These are phyloP conservation scores for Egretta garzetta DNA, from an alignment of 2,113 vertebrate genomes.

Conservation along the genomic window DNA sequence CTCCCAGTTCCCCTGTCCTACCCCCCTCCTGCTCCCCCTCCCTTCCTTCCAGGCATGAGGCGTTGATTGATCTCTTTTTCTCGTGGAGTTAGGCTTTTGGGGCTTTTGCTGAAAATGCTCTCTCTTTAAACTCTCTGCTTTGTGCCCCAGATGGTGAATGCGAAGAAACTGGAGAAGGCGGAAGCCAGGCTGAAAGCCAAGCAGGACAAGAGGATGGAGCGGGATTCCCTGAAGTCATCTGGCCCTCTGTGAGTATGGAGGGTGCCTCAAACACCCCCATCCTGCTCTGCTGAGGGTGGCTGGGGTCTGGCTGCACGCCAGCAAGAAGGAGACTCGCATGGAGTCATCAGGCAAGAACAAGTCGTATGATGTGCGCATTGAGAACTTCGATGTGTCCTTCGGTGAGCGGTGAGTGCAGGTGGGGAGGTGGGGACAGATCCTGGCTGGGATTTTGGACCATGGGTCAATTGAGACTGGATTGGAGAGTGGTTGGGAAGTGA, in stretches of 20 bases:
- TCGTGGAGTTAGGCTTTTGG: neutral
- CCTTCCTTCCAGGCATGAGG: neutral
- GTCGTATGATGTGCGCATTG: conserved; percentile 94
- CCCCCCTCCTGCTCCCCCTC: neutral
- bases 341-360: conserved; percentile 96
- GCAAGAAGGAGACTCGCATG: conserved; percentile 92
- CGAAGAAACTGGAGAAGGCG: conserved; percentile 95
- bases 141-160: conserved; percentile 85
- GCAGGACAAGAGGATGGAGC: conserved; percentile 89
- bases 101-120: neutral
- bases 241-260: conserved; percentile 78
- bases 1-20: neutral
- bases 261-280: neutral
- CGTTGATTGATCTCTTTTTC: neutral
- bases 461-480: neutral
- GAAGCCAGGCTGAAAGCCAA: conserved; percentile 95
- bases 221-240: conserved; percentile 81
- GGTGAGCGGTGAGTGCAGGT: conserved; percentile 87
- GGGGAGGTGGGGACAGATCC: neutral
- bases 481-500: neutral
- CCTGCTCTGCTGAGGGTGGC: neutral
- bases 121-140: neutral
- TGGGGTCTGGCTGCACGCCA: conserved; percentile 68
- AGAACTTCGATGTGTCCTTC: conserved; percentile 98
- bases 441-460: neutral